Conservation (phyloP, 2,888 invertebrate species). For the Mimas tiliae region DNA sequence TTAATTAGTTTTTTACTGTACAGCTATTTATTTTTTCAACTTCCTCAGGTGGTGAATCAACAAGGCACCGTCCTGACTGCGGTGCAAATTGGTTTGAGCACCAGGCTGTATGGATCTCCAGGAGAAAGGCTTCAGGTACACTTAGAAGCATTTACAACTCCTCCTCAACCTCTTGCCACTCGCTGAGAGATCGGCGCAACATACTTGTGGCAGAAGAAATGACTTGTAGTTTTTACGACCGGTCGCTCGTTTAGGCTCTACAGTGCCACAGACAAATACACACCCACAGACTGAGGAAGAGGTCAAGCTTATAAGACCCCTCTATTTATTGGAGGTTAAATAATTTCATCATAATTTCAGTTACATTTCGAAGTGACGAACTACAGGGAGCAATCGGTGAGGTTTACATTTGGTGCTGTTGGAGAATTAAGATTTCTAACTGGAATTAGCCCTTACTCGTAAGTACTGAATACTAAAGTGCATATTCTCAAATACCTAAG, state of each 20-base stretch:
- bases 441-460: conserved; percentile 83
- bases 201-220: too few relatives aligned
- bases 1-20: too few relatives aligned
- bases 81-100: conserved; percentile 73
- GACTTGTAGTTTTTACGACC: too few relatives aligned
- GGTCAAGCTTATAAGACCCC: too few relatives aligned
- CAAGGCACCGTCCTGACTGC: conserved; percentile 64
- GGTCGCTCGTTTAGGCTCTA: too few relatives aligned
- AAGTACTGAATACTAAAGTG: too few relatives aligned
- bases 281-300: too few relatives aligned
- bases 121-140: conserved; percentile 74
- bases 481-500: too few relatives aligned
- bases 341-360: conserved; percentile 46
- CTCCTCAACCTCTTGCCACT: too few relatives aligned
- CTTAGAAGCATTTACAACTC: too few relatives aligned
- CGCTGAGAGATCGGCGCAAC: too few relatives aligned
- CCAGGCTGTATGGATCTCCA: conserved; percentile 72
- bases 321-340: neutral
- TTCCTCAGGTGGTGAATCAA: conserved; percentile 64
- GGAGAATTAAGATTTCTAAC: conserved; percentile 85
- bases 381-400: conserved; percentile 83
- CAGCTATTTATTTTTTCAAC: neutral
- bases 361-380: conserved; percentile 91
- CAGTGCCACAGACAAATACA: too few relatives aligned
- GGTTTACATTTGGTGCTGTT: conserved; percentile 85